Percentiles rank a stretch among this genome's conserved stretches.
phyloP scores from a whole-genome alignment of 2,113 vertebrate genomes.

The Sula dactylatra region DNA sequence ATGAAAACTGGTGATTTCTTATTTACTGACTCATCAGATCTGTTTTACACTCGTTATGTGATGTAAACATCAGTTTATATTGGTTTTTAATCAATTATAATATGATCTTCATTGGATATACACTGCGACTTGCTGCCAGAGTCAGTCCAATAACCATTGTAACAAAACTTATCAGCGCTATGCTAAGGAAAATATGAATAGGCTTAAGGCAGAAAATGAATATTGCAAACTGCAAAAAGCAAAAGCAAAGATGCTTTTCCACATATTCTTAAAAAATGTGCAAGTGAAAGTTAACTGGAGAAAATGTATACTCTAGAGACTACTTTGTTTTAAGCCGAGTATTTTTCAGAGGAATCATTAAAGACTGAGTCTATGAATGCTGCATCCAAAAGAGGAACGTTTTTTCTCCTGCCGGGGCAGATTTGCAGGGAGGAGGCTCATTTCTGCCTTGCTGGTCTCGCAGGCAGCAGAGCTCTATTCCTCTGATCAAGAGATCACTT shows the following conservation, averaged over 20 bases:
- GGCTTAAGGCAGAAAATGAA: background rate
- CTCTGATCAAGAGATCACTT: constrained; percentile 84
- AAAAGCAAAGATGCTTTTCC: background rate
- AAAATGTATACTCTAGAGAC: background rate
- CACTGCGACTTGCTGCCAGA: background rate
- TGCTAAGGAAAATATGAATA: background rate
- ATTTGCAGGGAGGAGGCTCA: constrained; percentile 64
- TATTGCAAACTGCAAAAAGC: background rate
- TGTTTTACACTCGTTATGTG: background rate
- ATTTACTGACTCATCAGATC: background rate
- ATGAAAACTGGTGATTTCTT: background rate
- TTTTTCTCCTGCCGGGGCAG: constrained; percentile 58
- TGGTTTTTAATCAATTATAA: background rate
- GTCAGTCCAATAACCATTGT: background rate
- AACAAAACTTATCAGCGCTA: background rate
- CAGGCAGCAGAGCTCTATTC: constrained; percentile 53
- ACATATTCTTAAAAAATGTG: background rate
- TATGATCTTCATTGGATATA: background rate
- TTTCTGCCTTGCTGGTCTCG: constrained; percentile 79
- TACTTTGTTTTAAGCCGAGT: background rate
- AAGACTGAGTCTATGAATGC: background rate
- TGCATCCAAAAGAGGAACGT: background rate
- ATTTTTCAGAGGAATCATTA: background rate
- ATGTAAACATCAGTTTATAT: background rate
- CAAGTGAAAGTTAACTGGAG: background rate